Conservation (phyloP, 92 coral and sea anemone genomes). For the Meandrina meandrites region DNA sequence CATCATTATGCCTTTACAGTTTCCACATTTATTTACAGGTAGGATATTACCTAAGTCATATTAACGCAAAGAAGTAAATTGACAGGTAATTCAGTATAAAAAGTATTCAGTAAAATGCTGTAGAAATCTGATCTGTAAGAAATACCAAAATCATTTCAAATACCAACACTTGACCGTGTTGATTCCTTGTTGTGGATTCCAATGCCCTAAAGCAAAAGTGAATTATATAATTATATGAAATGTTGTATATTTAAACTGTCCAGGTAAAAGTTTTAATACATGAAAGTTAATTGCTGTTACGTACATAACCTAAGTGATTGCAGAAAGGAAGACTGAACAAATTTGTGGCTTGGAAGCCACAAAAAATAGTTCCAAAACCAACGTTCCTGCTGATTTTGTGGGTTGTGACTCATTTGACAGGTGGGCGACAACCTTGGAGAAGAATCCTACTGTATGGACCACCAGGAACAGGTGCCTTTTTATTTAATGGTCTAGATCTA, state of each 20-base stretch:
- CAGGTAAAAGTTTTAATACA: no score
- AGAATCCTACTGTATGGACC: conserved; percentile 94
- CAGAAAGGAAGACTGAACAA: no score
- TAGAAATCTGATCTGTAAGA: background rate
- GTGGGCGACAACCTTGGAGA: conserved; percentile 94
- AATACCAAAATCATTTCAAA: background rate
- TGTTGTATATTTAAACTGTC: no score
- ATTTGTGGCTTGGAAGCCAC: no score
- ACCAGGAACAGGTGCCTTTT: conserved; percentile 86
- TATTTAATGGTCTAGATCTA: no score
- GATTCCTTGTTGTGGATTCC: no score
- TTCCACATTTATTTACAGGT: conserved; percentile 98
- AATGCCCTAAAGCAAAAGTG: no score
- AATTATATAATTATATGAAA: no score
- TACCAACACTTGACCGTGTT: background rate
- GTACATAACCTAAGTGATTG: no score
- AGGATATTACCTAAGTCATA: background rate
- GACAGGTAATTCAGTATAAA: background rate
- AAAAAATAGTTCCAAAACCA: background rate
- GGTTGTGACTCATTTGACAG: conserved; percentile 30
- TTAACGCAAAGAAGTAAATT: background rate
- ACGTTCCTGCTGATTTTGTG: background rate
- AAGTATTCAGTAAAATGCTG: no score
- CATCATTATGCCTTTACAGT: conserved; percentile 86
- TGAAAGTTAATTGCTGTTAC: no score